Conservation (phyloP, 2,113 vertebrate species). For the Cyprinodon variegatus region DNA sequence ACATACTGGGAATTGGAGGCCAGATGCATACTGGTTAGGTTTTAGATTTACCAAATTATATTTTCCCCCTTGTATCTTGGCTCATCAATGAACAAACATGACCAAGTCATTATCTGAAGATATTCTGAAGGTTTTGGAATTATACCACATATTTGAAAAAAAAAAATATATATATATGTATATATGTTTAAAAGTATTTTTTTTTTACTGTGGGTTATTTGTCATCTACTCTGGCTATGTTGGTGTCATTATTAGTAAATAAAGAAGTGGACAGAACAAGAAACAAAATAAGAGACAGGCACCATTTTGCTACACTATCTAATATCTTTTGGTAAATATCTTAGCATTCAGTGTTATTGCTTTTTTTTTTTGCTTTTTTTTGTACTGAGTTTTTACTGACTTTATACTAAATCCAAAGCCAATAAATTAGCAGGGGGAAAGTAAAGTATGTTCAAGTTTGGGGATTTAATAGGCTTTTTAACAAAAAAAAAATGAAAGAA, state of each 20-base stretch:
- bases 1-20: conserved; percentile 24
- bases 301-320: conserved; percentile 36
- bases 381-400: conserved; percentile 27
- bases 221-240: conserved; percentile 20
- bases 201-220: conserved; percentile 15
- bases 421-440: conserved; percentile 46
- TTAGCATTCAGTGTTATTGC: conserved; percentile 39
- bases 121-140: background rate
- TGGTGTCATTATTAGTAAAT: conserved; percentile 31
- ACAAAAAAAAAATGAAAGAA: background rate
- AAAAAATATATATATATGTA: background rate
- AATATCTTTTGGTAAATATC: conserved; percentile 29
- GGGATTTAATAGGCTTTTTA: background rate
- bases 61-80: background rate
- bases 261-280: conserved; percentile 23
- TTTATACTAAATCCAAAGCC: conserved; percentile 52
- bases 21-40: conserved; percentile 12
- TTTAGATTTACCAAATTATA: conserved; percentile 6
- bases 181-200: too few species aligned
- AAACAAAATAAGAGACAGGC: conserved; percentile 28
- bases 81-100: background rate
- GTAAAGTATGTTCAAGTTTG: conserved; percentile 22
- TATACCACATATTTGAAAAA: conserved; percentile 2
- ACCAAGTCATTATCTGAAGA: background rate
- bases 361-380: conserved; percentile 34